Percentiles rank a stretch among this genome's conserved stretches.
These are phyloP conservation scores for Pithys albifrons DNA, from an alignment of 2,113 vertebrate species.

Conservation along the genomic window DNA sequence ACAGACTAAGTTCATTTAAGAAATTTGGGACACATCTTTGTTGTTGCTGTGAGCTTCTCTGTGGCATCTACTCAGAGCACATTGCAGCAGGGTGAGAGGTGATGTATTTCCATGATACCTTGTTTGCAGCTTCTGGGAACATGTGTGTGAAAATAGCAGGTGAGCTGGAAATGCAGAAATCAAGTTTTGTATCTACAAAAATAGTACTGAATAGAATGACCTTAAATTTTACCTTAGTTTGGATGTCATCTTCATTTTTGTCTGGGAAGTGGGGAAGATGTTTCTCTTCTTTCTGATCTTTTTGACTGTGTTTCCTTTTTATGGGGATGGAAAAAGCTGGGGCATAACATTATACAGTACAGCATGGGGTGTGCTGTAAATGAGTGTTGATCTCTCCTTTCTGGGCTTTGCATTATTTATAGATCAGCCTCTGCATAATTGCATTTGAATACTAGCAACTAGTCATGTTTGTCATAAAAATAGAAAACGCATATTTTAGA, in stretches of 20 bases:
- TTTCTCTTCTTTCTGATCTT: not conserved
- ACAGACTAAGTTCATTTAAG: not conserved
- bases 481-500: not conserved
- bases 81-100: accelerated
- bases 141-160: not conserved
- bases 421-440: slow-evolving; percentile 43
- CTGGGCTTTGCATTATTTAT: slow-evolving; percentile 64
- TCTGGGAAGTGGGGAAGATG: not conserved
- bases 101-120: not conserved
- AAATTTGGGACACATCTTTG: not conserved
- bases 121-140: not conserved
- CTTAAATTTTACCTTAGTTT: not conserved
- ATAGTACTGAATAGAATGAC: not conserved
- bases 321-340: not conserved
- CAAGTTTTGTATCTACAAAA: not conserved
- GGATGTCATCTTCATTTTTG: not conserved
- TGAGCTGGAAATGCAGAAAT: not conserved
- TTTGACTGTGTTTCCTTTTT: not conserved
- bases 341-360: slow-evolving; percentile 3
- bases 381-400: slow-evolving; percentile 22
- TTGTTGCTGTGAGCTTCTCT: not conserved
- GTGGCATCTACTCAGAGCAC: not conserved
- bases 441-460: slow-evolving; percentile 51
- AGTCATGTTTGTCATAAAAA: slow-evolving; percentile 41
- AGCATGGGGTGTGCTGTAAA: not conserved